Evolutionary conservation across 2,113 vertebrate species (phyloP).

Genomic region (Cromileptes altivelis): DNA sequence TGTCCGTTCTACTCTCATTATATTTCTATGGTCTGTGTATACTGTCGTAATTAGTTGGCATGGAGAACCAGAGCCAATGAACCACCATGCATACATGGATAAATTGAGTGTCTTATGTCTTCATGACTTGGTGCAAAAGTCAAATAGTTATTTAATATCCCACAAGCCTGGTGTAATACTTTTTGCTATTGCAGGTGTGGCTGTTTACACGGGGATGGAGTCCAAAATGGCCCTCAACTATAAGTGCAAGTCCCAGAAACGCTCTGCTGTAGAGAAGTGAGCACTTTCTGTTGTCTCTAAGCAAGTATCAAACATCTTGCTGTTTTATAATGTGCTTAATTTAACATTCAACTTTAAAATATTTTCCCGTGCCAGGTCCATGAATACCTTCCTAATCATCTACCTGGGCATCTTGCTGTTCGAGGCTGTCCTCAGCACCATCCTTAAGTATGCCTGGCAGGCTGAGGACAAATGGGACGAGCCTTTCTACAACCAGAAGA

Average conservation of each 20-base stretch:
- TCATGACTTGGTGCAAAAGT: neutral
- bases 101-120: neutral
- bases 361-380: constrained; percentile 87
- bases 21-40: neutral
- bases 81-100: neutral
- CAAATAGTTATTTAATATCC: neutral
- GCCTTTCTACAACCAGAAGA: constrained; percentile 96
- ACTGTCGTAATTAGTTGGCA: neutral
- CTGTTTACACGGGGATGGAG: constrained; percentile 99
- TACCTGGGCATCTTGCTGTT: constrained; percentile 96
- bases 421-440: constrained; percentile 96
- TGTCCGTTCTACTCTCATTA: too few species aligned
- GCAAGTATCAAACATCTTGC: neutral
- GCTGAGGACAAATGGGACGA: constrained; percentile 94
- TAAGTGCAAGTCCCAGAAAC: constrained; percentile 99
- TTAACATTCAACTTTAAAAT: neutral
- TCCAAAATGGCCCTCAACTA: constrained; percentile 99
- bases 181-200: constrained; percentile 89
- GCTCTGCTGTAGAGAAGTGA: constrained; percentile 98
- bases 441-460: constrained; percentile 97
- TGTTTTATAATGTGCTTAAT: neutral
- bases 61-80: neutral
- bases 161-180: neutral
- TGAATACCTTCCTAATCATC: constrained; percentile 98
- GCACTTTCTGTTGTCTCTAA: constrained; percentile 40